A percentile compares a stretch with the other conserved stretches of the same genome.
Evolutionary conservation across 2,888 invertebrate species (phyloP).

Genomic region (Hyalella azteca): DNA sequence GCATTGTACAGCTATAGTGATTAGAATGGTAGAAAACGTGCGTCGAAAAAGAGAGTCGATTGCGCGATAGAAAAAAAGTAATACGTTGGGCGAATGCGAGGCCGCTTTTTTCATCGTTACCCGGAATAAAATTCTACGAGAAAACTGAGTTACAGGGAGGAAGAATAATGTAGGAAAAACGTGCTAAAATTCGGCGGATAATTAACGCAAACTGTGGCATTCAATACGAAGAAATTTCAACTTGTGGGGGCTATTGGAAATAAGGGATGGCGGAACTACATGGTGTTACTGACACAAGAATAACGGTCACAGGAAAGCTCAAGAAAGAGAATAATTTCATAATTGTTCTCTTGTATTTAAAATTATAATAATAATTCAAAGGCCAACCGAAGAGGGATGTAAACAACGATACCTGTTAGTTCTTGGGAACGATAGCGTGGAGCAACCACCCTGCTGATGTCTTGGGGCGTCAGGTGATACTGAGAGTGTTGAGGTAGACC

Average conservation of each 20-base stretch:
- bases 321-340: slow-evolving; percentile 23
- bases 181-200: slow-evolving; percentile 6
- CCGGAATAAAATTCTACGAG: background rate
- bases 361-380: too few species aligned
- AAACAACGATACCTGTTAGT: slow-evolving; percentile 31
- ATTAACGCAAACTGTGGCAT: background rate
- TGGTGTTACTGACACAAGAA: background rate
- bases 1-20: slow-evolving; percentile 5
- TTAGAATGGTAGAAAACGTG: background rate
- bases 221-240: too few species aligned
- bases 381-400: slow-evolving; percentile 12
- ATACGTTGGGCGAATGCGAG: too few species aligned
- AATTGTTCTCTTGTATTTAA: too few species aligned
- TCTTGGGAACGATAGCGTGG: slow-evolving; percentile 30
- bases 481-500: slow-evolving; percentile 36
- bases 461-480: slow-evolving; percentile 28
- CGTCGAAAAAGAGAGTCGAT: background rate
- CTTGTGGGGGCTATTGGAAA: background rate
- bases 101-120: background rate
- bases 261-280: background rate
- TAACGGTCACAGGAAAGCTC: background rate
- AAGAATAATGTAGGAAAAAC: background rate
- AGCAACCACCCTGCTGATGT: slow-evolving; percentile 23
- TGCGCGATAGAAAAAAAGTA: background rate
- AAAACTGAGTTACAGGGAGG: background rate